Percentiles rank a stretch among this genome's conserved stretches.
Evolutionary conservation across 2,113 vertebrate genomes (phyloP).

Genomic region (Cyrtonyx montezumae): DNA sequence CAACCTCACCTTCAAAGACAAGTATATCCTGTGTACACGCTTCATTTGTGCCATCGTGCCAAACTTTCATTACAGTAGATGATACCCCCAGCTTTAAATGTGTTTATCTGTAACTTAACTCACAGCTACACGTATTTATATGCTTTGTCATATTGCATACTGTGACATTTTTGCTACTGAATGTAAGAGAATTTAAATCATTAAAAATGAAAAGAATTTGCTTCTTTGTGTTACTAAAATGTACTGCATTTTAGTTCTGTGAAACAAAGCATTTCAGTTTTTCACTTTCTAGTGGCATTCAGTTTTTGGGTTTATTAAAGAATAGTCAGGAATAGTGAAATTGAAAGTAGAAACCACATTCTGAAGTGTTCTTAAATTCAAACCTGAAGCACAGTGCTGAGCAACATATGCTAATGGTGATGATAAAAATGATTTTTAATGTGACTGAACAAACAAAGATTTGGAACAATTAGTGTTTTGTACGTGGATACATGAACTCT

Average conservation of each 20-base stretch:
- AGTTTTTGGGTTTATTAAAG: not conserved
- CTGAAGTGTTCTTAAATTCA: not conserved
- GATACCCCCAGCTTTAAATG: constrained; percentile 31
- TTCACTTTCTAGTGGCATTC: not conserved
- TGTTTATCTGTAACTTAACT: not conserved
- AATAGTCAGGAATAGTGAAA: not conserved
- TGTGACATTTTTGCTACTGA: not conserved
- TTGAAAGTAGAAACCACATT: not conserved
- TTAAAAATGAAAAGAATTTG: not conserved
- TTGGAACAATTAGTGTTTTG: not conserved
- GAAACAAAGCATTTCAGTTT: not conserved
- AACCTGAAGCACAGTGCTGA: constrained; percentile 26
- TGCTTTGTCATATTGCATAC: constrained; percentile 4
- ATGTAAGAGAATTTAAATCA: not conserved
- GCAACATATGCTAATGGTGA: not conserved
- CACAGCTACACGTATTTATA: not conserved
- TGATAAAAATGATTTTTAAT: not conserved
- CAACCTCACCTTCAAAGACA: constrained; percentile 98
- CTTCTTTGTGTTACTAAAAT: not conserved
- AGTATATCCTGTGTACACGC: constrained; percentile 83
- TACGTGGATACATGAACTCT: not conserved
- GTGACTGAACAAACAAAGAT: not conserved
- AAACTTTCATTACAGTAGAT: constrained; percentile 48
- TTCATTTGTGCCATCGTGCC: constrained; percentile 68
- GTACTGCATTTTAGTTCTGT: not conserved